Evolutionary conservation across 2,888 invertebrate genomes (phyloP), one percentile per base, ranked within the genome.

Genomic region (Acleris cristana): DNA sequence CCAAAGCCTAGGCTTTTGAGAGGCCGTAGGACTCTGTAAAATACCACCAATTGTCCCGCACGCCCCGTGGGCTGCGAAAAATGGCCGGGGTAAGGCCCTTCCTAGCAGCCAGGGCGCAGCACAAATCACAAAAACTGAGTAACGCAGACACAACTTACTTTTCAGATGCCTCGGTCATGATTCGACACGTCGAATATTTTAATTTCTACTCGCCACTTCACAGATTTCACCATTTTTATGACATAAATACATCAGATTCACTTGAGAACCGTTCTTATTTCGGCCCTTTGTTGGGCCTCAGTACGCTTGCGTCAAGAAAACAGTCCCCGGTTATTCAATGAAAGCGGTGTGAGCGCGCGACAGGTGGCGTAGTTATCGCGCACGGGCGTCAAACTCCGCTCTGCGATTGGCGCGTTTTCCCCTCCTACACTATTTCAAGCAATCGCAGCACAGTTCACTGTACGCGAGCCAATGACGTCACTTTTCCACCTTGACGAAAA

Each of bases 81-180:
- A 93, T 92, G 92, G 92, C 92, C 90, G 92, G 89, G 88, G 83
- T 83, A 84, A 80, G 84, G 88, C 88, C 89, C 88, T 87, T 83
- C 89, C 90, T 89, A 82, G 78, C 79, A 81, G 77, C 77, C 81
- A 86, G 88, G 89, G 87, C 87, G 86, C 86, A 83, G 81, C 83
- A 80, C 79, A 75, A 77, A 76, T 68, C 76, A 74, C 82, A 78
- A 83, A 86, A 88, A 79, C 77, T 86, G 84, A 84, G 84, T 81
- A 75, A 82, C 78, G 83, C 79, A 73, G 75, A 79, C 80, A 81
- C 72, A 87, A 95, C 96, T 96, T 94, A 97, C 97, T 96, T 96
- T 95, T 97, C 97, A 96, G 95, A 96, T 95, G 95, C 95, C 95
- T 96, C 97, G 96, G 96, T 96, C 97, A 97, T 97, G 96, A 94